These are phyloP conservation scores for Myathropa florea DNA, from an alignment of 2,888 invertebrate genomes.

Conservation along the genomic window DNA sequence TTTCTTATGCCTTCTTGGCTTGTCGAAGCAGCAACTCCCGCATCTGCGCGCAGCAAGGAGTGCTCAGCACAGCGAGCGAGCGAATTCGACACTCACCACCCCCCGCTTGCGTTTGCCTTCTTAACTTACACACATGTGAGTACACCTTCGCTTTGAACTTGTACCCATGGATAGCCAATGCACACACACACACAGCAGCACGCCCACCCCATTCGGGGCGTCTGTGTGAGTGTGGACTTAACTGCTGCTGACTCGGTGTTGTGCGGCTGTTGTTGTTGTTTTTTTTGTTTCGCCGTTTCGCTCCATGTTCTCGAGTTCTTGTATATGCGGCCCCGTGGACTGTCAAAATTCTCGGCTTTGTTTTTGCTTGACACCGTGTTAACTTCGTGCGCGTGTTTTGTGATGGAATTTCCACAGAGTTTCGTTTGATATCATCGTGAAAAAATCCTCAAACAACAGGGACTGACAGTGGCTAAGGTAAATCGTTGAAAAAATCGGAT, in stretches of 20 bases:
- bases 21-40: not conserved
- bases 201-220: not conserved
- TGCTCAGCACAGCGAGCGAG: constrained; percentile 1
- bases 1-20: not conserved
- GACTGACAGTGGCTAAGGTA: constrained; percentile 24
- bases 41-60: constrained; percentile 18
- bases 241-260: constrained; percentile 42
- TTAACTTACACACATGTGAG: constrained; percentile 18
- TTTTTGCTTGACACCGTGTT: constrained; percentile 67
- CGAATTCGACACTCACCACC: not conserved
- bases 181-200: constrained; percentile 23
- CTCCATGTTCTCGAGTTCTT: constrained; percentile 49
- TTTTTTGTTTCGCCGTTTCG: not conserved
- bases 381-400: constrained; percentile 70
- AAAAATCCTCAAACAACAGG: constrained; percentile 38
- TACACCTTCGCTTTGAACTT: constrained; percentile 30
- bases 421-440: constrained; percentile 36
- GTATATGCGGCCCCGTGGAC: constrained; percentile 40
- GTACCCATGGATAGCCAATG: constrained; percentile 15
- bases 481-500: constrained; percentile 32
- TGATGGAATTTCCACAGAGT: constrained; percentile 42
- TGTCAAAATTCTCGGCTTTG: constrained; percentile 71
- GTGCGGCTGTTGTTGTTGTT: constrained; percentile 19
- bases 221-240: constrained; percentile 26
- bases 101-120: not conserved